Evolutionary conservation across 2,888 invertebrate species (phyloP).

Genomic region (Cartodere bifasciata): DNA sequence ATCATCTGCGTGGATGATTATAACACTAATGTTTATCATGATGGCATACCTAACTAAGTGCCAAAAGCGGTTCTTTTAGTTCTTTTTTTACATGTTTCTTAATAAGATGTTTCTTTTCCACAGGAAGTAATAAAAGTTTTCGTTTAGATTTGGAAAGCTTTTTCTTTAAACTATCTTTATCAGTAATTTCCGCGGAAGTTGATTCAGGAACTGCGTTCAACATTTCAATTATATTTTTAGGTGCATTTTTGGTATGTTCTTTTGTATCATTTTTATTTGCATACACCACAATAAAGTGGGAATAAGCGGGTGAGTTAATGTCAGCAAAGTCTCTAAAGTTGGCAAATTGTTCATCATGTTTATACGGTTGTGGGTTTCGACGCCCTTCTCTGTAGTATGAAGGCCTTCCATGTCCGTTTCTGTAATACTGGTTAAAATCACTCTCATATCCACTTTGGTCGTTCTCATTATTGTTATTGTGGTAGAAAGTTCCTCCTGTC

Average conservation of each 20-base stretch:
- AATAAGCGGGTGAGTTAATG: slow-evolving; percentile 72
- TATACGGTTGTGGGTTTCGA: slow-evolving; percentile 64
- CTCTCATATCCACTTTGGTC: slow-evolving; percentile 42
- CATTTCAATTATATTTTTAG: slow-evolving; percentile 79
- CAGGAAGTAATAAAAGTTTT: slow-evolving; percentile 44
- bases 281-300: slow-evolving; percentile 73
- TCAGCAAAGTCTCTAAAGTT: slow-evolving; percentile 86
- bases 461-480: slow-evolving; percentile 52
- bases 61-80: slow-evolving; percentile 50
- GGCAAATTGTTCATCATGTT: slow-evolving; percentile 73
- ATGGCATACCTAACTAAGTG: slow-evolving; percentile 59
- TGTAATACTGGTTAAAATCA: slow-evolving; percentile 46
- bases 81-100: slow-evolving; percentile 38
- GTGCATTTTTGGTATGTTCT: slow-evolving; percentile 39
- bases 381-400: slow-evolving; percentile 41
- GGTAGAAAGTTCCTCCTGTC: slow-evolving; percentile 74
- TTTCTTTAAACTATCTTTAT: slow-evolving; percentile 27
- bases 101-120: slow-evolving; percentile 42
- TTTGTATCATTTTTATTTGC: slow-evolving; percentile 65
- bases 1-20: no score
- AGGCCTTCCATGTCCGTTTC: slow-evolving; percentile 61
- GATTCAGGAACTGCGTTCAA: no score
- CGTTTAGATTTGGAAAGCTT: slow-evolving; percentile 49
- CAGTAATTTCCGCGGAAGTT: no score
- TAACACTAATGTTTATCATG: no score